Base-by-base conservation (phyloP, 2,113 vertebrate genomes). In the Tyto alba region DNA sequence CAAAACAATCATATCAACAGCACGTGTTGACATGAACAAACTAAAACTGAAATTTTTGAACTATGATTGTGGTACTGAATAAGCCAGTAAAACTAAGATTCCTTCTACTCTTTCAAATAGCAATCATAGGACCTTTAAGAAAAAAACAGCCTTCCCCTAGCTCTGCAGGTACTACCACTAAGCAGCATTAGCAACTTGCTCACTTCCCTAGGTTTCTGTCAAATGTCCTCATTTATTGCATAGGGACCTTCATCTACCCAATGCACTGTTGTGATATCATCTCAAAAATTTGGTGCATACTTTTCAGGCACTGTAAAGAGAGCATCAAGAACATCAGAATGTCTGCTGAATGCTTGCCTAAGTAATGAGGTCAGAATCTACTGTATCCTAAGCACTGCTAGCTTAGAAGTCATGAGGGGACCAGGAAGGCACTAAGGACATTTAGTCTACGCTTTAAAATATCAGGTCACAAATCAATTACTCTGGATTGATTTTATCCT, bases 381-480 rank as follows among this genome's bases (percentile, higher is more conserved):
- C 73, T 81, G 64, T 40, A 87, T 66, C 83, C 55, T 50, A n/a
- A 85, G 75, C 57, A 64, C 59, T 80, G 68, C 50, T 38, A 69
- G 60, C 52, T 89, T 63, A 77, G n/a, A 74, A 95, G 86, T 85
- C 80, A 77, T 21, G 83, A 95, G 50, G 63, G 86, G 63, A 92
- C 29, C 73, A 77, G 64, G 84, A 96, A 80, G 86, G 73, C 73
- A 91, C 40, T 36, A 16, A 95, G 74, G 87, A 88, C 66, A 34
- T 79, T 62, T 32, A 93, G 52, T 47, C 38, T 55, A 59, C 47
- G 23, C 40, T 91, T 60, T 7, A 16, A 53, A 91, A 89, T 60
- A 91, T 76, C 84, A 23, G 87, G 89, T 85, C 93, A 82, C 84
- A 95, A 92, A 96, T 96, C 91, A 94, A 91, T 97, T 95, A 82